A percentile compares a stretch with the other conserved stretches of the same genome.
phyloP scores from a whole-genome alignment of 1,140 invertebrate genomes.

The Psix sp. region DNA sequence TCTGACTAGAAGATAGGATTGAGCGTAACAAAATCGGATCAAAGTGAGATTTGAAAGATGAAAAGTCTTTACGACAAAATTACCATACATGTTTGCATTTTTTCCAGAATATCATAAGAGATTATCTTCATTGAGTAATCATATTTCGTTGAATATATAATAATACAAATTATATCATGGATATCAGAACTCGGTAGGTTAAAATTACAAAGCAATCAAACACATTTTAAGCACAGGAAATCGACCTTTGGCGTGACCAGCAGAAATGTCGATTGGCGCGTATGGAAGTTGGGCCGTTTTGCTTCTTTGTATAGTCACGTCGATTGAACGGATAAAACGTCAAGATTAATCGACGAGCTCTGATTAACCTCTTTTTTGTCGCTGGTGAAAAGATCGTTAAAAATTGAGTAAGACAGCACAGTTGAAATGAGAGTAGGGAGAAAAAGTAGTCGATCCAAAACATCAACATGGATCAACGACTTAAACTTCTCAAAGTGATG shows the following conservation, averaged over 20 bases:
- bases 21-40: too few relatives aligned
- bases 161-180: too few relatives aligned
- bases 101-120: too few relatives aligned
- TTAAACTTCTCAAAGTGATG: conserved; percentile 30
- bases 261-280: conserved; percentile 35
- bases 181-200: too few relatives aligned
- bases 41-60: too few relatives aligned
- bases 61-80: too few relatives aligned
- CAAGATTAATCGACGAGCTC: conserved; percentile 53
- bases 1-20: too few relatives aligned
- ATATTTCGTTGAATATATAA: too few relatives aligned
- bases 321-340: conserved; percentile 42
- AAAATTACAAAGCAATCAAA: conserved; percentile 16
- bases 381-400: conserved; percentile 25
- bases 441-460: conserved; percentile 1
- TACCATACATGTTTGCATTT: too few relatives aligned
- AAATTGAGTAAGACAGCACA: conserved; percentile 21
- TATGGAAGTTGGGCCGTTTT: conserved; percentile 23
- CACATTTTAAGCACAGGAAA: conserved; percentile 26
- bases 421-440: conserved; percentile 7
- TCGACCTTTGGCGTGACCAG: conserved; percentile 25
- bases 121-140: too few relatives aligned
- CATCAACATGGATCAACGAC: conserved; percentile 28
- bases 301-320: conserved; percentile 20
- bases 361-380: conserved; percentile 53